These are phyloP conservation scores for Alviniconcha marisindica DNA, from an alignment of 1,140 invertebrate species.

Conservation along the genomic window DNA sequence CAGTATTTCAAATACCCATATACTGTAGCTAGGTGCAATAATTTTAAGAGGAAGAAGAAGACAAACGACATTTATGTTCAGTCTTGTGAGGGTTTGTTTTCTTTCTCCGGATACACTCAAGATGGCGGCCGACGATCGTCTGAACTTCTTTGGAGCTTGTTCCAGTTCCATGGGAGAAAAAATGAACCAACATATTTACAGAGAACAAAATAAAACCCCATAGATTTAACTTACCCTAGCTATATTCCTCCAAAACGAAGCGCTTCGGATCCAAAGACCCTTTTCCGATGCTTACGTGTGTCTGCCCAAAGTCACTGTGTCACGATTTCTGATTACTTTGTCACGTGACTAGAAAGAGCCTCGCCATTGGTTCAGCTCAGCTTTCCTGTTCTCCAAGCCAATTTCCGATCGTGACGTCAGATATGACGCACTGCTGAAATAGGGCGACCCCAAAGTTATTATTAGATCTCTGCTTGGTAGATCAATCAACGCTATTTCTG, in stretches of 20 bases:
- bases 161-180: background rate
- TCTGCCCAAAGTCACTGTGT: constrained; percentile 41
- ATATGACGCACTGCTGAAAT: background rate
- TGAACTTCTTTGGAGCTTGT: background rate
- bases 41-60: no score
- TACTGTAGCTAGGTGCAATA: no score
- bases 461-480: background rate
- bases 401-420: constrained; percentile 6
- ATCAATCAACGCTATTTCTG: no score
- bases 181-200: background rate
- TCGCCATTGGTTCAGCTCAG: background rate
- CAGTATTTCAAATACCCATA: no score
- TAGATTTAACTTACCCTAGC: constrained; percentile 13
- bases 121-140: constrained; percentile 33
- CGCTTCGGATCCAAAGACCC: background rate
- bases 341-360: constrained; percentile 18
- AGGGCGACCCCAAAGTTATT: constrained; percentile 22
- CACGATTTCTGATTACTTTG: constrained; percentile 25
- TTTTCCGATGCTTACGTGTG: constrained; percentile 32
- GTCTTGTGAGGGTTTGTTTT: constrained; percentile 28
- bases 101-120: constrained; percentile 34
- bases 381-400: background rate
- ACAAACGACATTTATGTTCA: background rate
- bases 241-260: background rate
- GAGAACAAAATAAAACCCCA: background rate